Conservation (phyloP, 1,140 invertebrate species). For the Heliothis subflexa region DNA sequence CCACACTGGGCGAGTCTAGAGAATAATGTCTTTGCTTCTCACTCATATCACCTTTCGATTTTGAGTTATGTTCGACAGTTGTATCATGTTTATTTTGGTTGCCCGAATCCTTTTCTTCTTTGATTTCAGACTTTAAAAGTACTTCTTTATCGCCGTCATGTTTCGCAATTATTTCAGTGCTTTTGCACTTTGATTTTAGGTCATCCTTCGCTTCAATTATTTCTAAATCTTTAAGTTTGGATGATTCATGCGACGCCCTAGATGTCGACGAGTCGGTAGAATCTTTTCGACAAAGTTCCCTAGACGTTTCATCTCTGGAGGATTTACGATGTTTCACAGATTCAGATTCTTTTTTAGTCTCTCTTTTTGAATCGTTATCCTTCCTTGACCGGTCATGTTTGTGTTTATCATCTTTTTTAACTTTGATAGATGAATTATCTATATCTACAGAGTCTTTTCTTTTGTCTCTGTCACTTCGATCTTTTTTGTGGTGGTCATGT, state of each 20-base stretch:
- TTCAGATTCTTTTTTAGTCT: conserved; percentile 74
- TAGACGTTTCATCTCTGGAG: conserved; percentile 80
- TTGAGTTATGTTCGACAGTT: conserved; percentile 58
- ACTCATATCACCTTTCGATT: conserved; percentile 67
- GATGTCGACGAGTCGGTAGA: conserved; percentile 85
- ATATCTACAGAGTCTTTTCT: conserved; percentile 69
- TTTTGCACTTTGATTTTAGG: conserved; percentile 65
- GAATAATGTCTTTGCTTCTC: conserved; percentile 86
- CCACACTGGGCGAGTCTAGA: conserved; percentile 81
- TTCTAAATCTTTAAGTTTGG: conserved; percentile 80
- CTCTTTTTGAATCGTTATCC: conserved; percentile 74
- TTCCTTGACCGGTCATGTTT: conserved; percentile 76
- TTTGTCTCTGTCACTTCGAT: conserved; percentile 74
- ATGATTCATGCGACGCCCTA: conserved; percentile 82
- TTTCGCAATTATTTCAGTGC: conserved; percentile 63
- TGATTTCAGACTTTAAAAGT: conserved; percentile 64
- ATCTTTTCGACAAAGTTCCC: conserved; percentile 83
- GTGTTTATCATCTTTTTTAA: conserved; percentile 76
- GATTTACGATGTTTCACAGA: conserved; percentile 74
- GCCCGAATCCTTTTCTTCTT: conserved; percentile 71
- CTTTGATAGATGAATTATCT: conserved; percentile 63
- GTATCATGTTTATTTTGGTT: conserved; percentile 60
- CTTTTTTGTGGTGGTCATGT: conserved; percentile 76
- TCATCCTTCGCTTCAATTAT: conserved; percentile 80
- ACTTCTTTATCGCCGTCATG: conserved; percentile 69